Evolutionary conservation across 2,797 vertebrate genomes (phyloP).

Genomic region (Sebastes taczanowskii): DNA sequence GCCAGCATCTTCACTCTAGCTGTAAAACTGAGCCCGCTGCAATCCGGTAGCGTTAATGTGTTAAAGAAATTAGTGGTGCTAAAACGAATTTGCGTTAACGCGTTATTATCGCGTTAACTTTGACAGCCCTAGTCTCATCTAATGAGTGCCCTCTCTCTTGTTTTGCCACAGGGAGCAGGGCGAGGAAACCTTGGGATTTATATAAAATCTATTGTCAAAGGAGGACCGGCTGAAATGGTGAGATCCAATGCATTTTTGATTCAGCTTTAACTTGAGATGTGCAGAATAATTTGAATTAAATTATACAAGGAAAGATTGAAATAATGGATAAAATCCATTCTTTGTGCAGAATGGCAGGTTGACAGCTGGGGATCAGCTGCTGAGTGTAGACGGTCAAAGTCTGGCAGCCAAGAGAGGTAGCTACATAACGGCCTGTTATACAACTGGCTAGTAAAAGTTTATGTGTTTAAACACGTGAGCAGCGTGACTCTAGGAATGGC

Average conservation of each 20-base stretch:
- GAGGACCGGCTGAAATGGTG: constrained; percentile 92
- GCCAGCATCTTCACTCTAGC: too few relatives aligned
- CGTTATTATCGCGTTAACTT: too few relatives aligned
- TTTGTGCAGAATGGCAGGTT: constrained; percentile 87
- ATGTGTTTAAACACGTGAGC: too few relatives aligned
- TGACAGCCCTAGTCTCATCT: background rate
- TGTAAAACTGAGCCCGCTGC: too few relatives aligned
- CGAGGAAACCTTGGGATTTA: constrained; percentile 94
- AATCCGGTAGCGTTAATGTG: too few relatives aligned
- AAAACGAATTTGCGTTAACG: too few relatives aligned
- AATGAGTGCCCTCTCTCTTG: background rate
- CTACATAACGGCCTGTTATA: background rate
- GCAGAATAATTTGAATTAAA: background rate
- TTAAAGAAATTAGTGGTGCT: too few relatives aligned
- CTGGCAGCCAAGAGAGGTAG: constrained; percentile 93
- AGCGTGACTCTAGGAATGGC: too few relatives aligned
- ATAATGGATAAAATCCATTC: background rate
- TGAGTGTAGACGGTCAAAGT: constrained; percentile 92
- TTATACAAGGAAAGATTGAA: too few relatives aligned
- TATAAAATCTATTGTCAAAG: constrained; percentile 92
- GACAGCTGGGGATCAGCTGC: constrained; percentile 91
- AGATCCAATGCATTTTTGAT: constrained; percentile 50
- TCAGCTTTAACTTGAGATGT: background rate
- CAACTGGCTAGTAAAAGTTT: too few relatives aligned
- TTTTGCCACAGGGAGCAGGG: constrained; percentile 85